Evolutionary conservation across 2,888 invertebrate genomes (phyloP).

Genomic region (Pelosia muscerda): DNA sequence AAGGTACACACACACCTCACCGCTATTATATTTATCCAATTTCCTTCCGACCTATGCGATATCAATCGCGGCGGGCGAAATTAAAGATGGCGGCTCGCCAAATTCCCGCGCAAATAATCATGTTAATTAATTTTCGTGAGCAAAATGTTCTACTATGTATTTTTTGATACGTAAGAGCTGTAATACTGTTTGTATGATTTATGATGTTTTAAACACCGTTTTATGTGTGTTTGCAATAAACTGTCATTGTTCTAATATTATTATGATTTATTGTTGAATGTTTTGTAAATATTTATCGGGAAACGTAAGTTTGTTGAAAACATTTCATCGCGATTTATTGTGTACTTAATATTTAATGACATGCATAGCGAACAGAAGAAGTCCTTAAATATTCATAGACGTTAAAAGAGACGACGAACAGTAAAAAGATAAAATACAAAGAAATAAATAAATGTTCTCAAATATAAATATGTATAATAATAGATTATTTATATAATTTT

Average conservation of each 20-base stretch:
- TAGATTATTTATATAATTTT: no score
- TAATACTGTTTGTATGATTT: conserved; percentile 22
- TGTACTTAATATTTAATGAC: conserved; percentile 7
- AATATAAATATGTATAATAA: no score
- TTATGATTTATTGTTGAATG: conserved; percentile 13
- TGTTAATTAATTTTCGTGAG: conserved; percentile 47
- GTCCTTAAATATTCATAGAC: not conserved
- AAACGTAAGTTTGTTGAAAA: conserved; percentile 12
- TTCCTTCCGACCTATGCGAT: conserved; percentile 43
- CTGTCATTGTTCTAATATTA: conserved; percentile 15
- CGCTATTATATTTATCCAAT: conserved; percentile 15
- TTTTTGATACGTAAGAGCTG: conserved; percentile 23
- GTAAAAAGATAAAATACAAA: no score
- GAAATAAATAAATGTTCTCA: no score
- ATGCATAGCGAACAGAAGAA: not conserved
- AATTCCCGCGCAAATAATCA: conserved; percentile 41
- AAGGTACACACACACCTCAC: not conserved
- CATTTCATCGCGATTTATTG: not conserved
- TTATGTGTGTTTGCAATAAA: conserved; percentile 18
- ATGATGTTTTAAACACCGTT: conserved; percentile 13
- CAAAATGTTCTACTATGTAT: conserved; percentile 31
- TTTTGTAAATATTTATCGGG: conserved; percentile 22
- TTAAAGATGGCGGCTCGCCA: conserved; percentile 46
- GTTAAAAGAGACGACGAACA: not conserved
- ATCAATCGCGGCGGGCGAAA: conserved; percentile 31